These are phyloP conservation scores for Apostichopus parvimensis DNA, from an alignment of 35 echinoderm and acorn worm species.

Conservation along the genomic window DNA sequence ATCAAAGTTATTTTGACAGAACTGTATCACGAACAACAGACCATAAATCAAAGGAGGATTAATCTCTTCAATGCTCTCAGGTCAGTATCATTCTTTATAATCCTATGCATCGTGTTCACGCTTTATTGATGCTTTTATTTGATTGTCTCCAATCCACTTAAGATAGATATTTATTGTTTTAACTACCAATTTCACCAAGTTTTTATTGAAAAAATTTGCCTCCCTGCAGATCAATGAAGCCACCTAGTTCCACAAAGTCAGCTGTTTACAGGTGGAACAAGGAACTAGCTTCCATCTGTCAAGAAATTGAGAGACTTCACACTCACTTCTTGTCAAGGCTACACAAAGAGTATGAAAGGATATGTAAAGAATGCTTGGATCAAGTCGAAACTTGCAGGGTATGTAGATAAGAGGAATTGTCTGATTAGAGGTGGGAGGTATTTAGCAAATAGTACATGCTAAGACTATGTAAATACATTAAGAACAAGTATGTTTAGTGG, in stretches of 20 bases:
- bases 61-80: constrained; percentile 76
- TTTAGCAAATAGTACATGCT: no score
- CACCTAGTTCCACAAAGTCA: constrained; percentile 93
- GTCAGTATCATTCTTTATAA: constrained; percentile 21
- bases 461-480: no score
- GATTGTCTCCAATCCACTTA: no score
- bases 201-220: no score
- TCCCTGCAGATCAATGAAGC: constrained; percentile 91
- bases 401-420: no score
- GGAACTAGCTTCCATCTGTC: constrained; percentile 66
- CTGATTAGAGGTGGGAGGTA: no score
- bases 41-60: constrained; percentile 73
- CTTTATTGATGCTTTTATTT: no score
- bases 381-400: constrained; percentile 89
- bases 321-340: constrained; percentile 76
- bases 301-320: constrained; percentile 91
- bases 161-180: no score
- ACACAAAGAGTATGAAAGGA: constrained; percentile 93
- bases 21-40: constrained; percentile 65
- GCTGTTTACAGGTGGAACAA: constrained; percentile 96
- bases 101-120: no score
- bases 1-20: constrained; percentile 64
- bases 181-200: no score
- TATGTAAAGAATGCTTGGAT: constrained; percentile 92
- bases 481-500: no score